These are phyloP conservation scores for Masticophis lateralis DNA, from an alignment of 2,797 vertebrate genomes.

Conservation along the genomic window DNA sequence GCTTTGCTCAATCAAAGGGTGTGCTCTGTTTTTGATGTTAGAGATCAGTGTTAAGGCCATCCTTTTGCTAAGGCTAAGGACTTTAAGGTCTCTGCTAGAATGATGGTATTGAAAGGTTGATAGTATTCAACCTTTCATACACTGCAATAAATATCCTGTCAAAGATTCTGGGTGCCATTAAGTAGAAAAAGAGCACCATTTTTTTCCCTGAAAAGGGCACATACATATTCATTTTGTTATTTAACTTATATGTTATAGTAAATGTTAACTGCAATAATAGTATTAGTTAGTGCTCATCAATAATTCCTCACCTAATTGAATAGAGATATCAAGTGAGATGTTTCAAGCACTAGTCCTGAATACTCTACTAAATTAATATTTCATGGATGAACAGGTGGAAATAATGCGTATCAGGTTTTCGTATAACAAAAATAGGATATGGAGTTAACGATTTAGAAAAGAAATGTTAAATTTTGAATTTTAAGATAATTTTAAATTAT, in stretches of 20 bases:
- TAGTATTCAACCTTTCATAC: neutral
- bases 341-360: neutral
- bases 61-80: neutral
- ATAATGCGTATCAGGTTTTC: neutral
- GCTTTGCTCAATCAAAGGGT: neutral
- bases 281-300: neutral
- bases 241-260: neutral
- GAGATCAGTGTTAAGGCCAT: neutral
- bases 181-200: neutral
- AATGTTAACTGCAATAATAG: neutral
- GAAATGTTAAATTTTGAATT: neutral
- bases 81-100: neutral
- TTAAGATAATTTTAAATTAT: neutral
- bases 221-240: neutral
- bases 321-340: neutral
- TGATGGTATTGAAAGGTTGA: neutral
- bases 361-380: neutral
- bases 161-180: neutral
- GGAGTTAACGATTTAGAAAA: neutral
- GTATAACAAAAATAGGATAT: neutral
- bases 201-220: neutral
- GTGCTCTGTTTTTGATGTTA: neutral
- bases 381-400: neutral
- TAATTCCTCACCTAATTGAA: conserved; percentile 9
- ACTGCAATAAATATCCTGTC: neutral